Conservation (phyloP, 2,888 invertebrate species). For the Apamea epomidion region DNA sequence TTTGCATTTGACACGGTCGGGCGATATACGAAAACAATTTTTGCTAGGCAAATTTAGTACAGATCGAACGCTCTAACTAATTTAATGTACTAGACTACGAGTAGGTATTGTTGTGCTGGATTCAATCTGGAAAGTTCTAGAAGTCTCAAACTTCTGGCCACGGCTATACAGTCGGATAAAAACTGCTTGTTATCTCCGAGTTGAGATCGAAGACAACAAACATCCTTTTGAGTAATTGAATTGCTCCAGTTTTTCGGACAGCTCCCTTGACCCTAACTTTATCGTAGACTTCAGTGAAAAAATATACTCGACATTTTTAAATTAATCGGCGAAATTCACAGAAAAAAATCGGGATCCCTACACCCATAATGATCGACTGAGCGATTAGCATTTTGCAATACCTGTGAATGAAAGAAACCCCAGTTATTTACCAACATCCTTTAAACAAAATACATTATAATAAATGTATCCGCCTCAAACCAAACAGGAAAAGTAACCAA, state of each 20-base stretch:
- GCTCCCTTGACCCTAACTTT: neutral
- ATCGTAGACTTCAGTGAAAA: neutral
- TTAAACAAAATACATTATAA: neutral
- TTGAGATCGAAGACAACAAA: slow-evolving; percentile 11
- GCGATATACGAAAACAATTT: slow-evolving; percentile 7
- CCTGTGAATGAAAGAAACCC: neutral
- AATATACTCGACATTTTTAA: neutral
- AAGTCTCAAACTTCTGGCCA: slow-evolving; percentile 6
- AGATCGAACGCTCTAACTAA: neutral
- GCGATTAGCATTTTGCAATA: slow-evolving; percentile 3
- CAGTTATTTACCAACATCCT: slow-evolving; percentile 8
- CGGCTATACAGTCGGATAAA: slow-evolving; percentile 18
- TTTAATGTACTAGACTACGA: neutral
- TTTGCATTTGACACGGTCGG: slow-evolving; percentile 14
- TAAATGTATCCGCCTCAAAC: slow-evolving; percentile 29
- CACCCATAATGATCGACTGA: neutral
- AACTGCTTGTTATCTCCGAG: slow-evolving; percentile 17
- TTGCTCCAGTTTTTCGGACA: slow-evolving; percentile 21
- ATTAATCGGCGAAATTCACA: neutral
- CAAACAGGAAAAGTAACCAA: slow-evolving; percentile 6
- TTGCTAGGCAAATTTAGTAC: neutral
- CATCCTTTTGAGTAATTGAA: slow-evolving; percentile 18
- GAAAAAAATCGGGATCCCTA: neutral
- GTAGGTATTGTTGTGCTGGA: neutral
- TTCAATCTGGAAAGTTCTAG: slow-evolving; percentile 38